Evolutionary conservation across 2,113 vertebrate species (phyloP), one percentile per base, ranked within the genome.

Genomic region (Lycaon pictus): DNA sequence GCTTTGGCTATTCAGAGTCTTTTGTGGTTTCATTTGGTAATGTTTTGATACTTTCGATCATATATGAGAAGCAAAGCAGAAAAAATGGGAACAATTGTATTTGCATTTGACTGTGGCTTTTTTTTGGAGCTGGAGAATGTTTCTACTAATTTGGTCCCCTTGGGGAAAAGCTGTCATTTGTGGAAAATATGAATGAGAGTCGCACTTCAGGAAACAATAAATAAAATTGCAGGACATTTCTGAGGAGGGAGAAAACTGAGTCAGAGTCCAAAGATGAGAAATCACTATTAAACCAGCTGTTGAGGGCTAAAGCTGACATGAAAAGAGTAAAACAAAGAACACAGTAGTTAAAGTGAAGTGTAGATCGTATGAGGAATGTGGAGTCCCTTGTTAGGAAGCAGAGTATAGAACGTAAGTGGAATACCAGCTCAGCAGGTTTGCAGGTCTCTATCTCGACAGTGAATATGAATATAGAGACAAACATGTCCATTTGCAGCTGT

Each of bases 401-500:
- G 83, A 97, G 94, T 96, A 37, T 55, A 95, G 95, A 43, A 5
- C 96, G n/a, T 90, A 96, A 98, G 97, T 98, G 96, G 97, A 98
- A 93, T 95, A 90, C 91, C 88, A 97, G 72, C 7, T 29, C 98
- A 96, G 97, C 97, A 89, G 97, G 98, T 81, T 94, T 83, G 17
- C 43, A 51, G 96, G 88, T 97, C 88, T 74, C n/a, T 82, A 86
- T 87, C 96, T 96, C 77, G 84, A 15, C 51, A 88, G 27, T 22
- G 82, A 69, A 43, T 93, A 77, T 53, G 80, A 97, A 94, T 43
- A 95, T 63, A 60, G 55, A 69, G 96, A 98, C 95, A 98, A 97
- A 98, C 97, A 96, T 84, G 90, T 98, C 97, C 91, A 55, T 95
- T 98, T 95, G 96, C 98, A 98, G 98, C 97, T 98, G 87, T 85